A percentile compares a stretch with the other conserved stretches of the same genome.
phyloP scores from a whole-genome alignment of 2,888 invertebrate species.

The Caenorhabditis doughertyi region DNA sequence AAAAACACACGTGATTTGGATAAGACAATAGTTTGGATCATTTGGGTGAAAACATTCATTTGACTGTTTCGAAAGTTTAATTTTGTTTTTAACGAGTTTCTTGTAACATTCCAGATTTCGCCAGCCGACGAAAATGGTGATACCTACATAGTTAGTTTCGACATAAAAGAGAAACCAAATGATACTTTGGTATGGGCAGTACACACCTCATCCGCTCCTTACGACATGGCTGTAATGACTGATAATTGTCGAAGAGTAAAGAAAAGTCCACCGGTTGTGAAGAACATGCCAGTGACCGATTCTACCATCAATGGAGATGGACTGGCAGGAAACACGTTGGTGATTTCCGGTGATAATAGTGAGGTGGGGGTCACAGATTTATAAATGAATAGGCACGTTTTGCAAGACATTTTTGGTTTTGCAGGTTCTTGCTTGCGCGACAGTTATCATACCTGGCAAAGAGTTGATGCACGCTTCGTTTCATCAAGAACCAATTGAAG shows the following conservation, averaged over 20 bases:
- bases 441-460: constrained; percentile 71
- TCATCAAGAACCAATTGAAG: constrained; percentile 74
- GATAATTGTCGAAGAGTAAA: constrained; percentile 73
- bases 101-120: constrained; percentile 58
- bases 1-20: constrained; percentile 54
- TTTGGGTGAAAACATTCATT: background rate
- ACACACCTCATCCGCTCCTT: constrained; percentile 72
- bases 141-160: constrained; percentile 71
- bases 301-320: constrained; percentile 66
- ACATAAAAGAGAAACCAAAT: constrained; percentile 67
- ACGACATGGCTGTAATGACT: constrained; percentile 75
- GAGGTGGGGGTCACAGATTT: constrained; percentile 48
- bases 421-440: constrained; percentile 75
- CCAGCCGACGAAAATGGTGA: constrained; percentile 67
- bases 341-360: constrained; percentile 66
- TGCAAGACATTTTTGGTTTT: constrained; percentile 9
- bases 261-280: constrained; percentile 72
- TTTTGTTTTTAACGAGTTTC: constrained; percentile 13
- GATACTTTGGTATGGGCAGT: constrained; percentile 67
- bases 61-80: background rate
- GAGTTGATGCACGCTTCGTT: constrained; percentile 71
- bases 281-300: constrained; percentile 67
- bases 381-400: background rate
- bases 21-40: constrained; percentile 7
- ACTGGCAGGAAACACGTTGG: constrained; percentile 72